Evolutionary conservation across 2,888 invertebrate genomes (phyloP), one percentile per base, ranked within the genome.

Genomic region (Ctena decussata): DNA sequence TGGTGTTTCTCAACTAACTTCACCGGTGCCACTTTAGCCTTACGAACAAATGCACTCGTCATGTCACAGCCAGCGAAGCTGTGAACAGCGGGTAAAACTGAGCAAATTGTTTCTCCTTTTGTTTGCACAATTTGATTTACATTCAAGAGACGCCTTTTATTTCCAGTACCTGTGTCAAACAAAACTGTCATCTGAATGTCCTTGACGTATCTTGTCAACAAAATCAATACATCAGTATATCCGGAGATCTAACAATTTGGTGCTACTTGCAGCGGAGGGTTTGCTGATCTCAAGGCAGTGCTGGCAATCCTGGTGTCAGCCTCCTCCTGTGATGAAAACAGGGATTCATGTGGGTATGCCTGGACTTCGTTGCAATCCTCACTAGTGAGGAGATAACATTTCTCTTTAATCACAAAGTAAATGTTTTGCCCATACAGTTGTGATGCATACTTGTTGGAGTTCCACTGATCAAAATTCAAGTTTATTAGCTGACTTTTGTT

Each of bases 401-500:
- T 11, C 5, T 21, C 41, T 41, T 41, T 41, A 41, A 41, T 41
- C 12, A 49, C 49, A 49, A 21, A 49, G n/a, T 49, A 49, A 21
- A 21, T 49, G 49, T 49, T 49, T 21, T 21, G 49, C 18, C n/a
- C 49, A 21, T 15, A 21, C 18, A 49, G 49, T 21, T 21, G 12
- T 21, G 49, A 49, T 21, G 49, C 49, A 21, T 49, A 49, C n/a
- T 49, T 49, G 49, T 49, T 21, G 3, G 49, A 15, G 18, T 49
- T 49, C 49, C 49, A 49, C 49, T 49, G 49, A 49, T 49, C 49
- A 49, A 49, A 49, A 49, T 15, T 11, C 2, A 82, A 39, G 12
- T 39, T 35, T 2, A 71, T 35, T 18, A 71, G 18, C 71, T 71
- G 71, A 11, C 27, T 71, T 39, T 71, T 71, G 71, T 71, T 71